Conservation (phyloP, 1,140 invertebrate genomes). For the Eciton burchellii region DNA sequence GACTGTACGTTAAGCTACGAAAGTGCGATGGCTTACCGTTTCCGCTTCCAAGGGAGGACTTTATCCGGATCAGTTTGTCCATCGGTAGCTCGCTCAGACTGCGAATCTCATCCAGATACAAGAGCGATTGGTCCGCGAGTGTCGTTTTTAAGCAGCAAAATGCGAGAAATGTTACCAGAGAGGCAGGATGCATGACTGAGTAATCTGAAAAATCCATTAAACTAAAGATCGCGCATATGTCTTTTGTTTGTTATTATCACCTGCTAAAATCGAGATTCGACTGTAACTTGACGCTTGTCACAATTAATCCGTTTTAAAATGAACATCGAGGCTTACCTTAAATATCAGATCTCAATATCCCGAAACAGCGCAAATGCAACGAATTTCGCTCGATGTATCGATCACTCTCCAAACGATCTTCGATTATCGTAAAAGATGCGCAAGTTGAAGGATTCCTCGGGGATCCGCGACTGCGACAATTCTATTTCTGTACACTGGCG, state of each 20-base stretch:
- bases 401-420: neutral
- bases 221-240: no score
- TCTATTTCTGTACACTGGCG: neutral
- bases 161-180: conserved; percentile 19
- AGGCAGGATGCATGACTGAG: neutral
- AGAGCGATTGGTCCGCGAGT: conserved; percentile 59
- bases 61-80: conserved; percentile 84
- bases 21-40: conserved; percentile 72
- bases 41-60: conserved; percentile 76
- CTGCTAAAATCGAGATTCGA: no score
- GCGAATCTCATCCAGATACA: conserved; percentile 82
- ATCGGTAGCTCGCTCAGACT: conserved; percentile 86
- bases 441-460: no score
- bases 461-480: no score
- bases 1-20: no score
- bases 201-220: no score
- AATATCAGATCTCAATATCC: neutral
- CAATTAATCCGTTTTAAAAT: conserved; percentile 13
- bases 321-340: neutral
- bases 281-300: neutral
- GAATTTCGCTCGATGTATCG: neutral
- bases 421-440: no score
- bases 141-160: neutral
- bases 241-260: no score
- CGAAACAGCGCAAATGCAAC: neutral